These are phyloP conservation scores for Passerina amoena DNA, from an alignment of 2,113 vertebrate species.

Conservation along the genomic window DNA sequence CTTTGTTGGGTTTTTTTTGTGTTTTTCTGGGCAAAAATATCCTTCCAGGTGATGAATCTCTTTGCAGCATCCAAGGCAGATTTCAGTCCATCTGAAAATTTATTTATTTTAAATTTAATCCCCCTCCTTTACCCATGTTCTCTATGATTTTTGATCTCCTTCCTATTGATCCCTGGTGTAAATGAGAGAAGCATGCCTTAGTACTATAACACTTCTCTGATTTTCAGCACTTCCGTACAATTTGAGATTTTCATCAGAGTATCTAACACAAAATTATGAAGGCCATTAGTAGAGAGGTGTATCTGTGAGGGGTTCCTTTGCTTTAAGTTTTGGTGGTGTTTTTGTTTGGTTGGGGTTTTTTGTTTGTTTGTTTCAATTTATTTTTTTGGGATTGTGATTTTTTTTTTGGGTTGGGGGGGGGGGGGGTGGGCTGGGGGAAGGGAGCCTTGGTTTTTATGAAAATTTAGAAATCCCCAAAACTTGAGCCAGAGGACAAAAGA, in stretches of 20 bases:
- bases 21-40: background rate
- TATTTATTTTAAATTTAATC: background rate
- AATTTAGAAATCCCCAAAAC: background rate
- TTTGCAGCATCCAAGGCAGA: background rate
- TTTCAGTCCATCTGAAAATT: background rate
- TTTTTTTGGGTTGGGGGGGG: background rate
- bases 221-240: background rate
- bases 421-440: background rate
- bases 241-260: background rate
- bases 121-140: accelerated
- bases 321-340: background rate
- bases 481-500: background rate
- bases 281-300: background rate
- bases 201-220: background rate
- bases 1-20: background rate
- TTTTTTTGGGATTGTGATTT: background rate
- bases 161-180: background rate
- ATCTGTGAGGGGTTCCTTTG: background rate
- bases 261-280: background rate
- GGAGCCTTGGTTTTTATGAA: background rate
- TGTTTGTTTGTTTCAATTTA: background rate
- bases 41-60: background rate
- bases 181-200: background rate
- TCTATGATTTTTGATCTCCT: background rate
- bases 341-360: background rate